Base-by-base conservation (phyloP, 53 echinoderm and acorn worm genomes). In the Antedon mediterranea region DNA sequence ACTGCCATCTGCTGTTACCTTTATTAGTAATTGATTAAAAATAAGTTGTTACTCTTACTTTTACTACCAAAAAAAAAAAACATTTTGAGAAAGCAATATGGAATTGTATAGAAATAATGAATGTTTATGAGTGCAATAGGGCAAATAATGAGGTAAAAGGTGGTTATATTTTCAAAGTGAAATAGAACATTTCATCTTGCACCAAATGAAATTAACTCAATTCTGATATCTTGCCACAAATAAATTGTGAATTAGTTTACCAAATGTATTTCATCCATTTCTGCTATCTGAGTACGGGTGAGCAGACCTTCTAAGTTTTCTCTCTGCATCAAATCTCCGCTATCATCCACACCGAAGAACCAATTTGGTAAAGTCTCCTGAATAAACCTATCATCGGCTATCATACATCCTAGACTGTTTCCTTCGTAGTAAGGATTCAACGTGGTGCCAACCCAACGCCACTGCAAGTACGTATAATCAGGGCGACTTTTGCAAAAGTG, bases 1-100 rank as follows among this genome's bases (percentile, higher is more conserved):
- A 74, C 95, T 91, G 5, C 95, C 95, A 75, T 95, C 95, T 0
- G 91, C 95, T 44, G 95, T 95, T 28, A 95, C 89, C 95, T 94
- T 34, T 23, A 23, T 73, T 28, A 14, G n/a, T n/a, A 81, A 32
- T 43, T n/a, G 0, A 31, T 37, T n/a, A n/a, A n/a, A 44, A 15
- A 44, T 15, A 44, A n/a, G n/a, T n/a, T n/a, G n/a, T n/a, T n/a
- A n/a, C n/a, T n/a, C n/a, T n/a, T n/a, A n/a, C n/a, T n/a, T n/a
- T n/a, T n/a, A n/a, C n/a, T n/a, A n/a, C n/a, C n/a, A n/a, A n/a
- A n/a, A n/a, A n/a, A n/a, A n/a, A n/a, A n/a, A n/a, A n/a, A n/a
- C n/a, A n/a, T n/a, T n/a, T n/a, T n/a, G n/a, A n/a, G n/a, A n/a
- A n/a, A n/a, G n/a, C n/a, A n/a, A n/a, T n/a, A n/a, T n/a, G n/a